Conservation (phyloP, 2,888 invertebrate species). For the Thereva unica region DNA sequence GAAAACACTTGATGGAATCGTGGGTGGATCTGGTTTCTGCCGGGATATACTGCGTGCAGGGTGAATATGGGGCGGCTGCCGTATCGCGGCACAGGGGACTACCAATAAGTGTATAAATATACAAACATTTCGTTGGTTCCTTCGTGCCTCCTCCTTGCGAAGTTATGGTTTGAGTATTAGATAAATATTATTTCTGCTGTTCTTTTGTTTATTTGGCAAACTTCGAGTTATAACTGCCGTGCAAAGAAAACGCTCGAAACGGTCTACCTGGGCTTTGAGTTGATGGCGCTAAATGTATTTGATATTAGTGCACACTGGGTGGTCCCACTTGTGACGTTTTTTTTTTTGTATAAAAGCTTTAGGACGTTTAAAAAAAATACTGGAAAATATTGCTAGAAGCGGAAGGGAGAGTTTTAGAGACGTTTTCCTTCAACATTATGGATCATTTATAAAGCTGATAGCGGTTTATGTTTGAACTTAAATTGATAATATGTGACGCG, state of each 20-base stretch:
- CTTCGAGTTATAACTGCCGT: conserved; percentile 32
- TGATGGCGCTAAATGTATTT: conserved; percentile 17
- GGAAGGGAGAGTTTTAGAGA: no score
- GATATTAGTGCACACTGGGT: neutral
- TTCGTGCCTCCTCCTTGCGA: conserved; percentile 5
- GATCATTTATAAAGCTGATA: no score
- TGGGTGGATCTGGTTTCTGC: conserved; percentile 22
- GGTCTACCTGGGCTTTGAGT: conserved; percentile 23
- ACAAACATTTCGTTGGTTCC: conserved; percentile 8
- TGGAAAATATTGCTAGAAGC: no score
- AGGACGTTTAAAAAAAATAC: no score
- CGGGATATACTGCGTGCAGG: neutral
- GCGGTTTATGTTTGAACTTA: no score
- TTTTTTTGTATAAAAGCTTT: no score
- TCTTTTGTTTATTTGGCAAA: conserved; percentile 34
- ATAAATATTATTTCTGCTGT: conserved; percentile 34
- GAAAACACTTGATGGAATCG: conserved; percentile 22
- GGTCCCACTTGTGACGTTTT: no score
- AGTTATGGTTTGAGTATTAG: conserved; percentile 34
- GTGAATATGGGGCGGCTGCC: conserved; percentile 1
- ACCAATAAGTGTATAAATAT: conserved; percentile 8
- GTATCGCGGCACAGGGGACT: neutral
- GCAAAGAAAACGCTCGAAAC: conserved; percentile 25
- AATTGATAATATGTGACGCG: no score
- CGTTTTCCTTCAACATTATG: no score